These are phyloP conservation scores for Probaryconus sp. DNA, from an alignment of 1,140 invertebrate species.

Conservation along the genomic window DNA sequence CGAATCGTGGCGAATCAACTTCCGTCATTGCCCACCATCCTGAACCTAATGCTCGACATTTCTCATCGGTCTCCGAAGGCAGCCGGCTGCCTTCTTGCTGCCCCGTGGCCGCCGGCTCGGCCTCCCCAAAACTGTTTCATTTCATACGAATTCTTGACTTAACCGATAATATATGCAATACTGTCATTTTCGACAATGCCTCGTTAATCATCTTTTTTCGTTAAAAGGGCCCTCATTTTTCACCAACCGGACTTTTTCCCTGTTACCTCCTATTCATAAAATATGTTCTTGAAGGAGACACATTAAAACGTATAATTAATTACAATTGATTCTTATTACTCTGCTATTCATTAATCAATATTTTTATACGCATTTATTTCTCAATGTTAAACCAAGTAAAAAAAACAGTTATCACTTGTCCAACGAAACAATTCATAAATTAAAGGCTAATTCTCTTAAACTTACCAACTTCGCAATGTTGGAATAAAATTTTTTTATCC, in stretches of 20 bases:
- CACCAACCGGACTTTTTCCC: constrained; percentile 18
- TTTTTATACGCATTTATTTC: too few species aligned
- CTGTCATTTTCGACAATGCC: constrained; percentile 51
- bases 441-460: too few species aligned
- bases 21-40: constrained; percentile 77
- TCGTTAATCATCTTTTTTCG: constrained; percentile 52
- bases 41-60: constrained; percentile 75
- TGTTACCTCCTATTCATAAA: not conserved
- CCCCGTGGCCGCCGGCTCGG: constrained; percentile 43
- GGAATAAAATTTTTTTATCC: too few species aligned
- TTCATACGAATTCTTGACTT: constrained; percentile 60
- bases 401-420: too few species aligned
- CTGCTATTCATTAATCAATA: too few species aligned
- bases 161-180: constrained; percentile 59
- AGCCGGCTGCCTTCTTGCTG: constrained; percentile 48
- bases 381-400: too few species aligned
- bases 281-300: not conserved
- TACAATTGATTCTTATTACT: too few species aligned
- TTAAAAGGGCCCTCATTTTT: constrained; percentile 28
- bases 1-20: constrained; percentile 78
- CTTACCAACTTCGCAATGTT: not conserved
- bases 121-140: constrained; percentile 48
- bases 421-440: too few species aligned
- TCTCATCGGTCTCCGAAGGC: constrained; percentile 75
- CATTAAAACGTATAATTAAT: constrained; percentile 8